Percentiles rank a stretch among this genome's conserved stretches.
These are phyloP conservation scores for Hippoglossus hippoglossus DNA, from an alignment of 2,797 vertebrate genomes.

Conservation along the genomic window DNA sequence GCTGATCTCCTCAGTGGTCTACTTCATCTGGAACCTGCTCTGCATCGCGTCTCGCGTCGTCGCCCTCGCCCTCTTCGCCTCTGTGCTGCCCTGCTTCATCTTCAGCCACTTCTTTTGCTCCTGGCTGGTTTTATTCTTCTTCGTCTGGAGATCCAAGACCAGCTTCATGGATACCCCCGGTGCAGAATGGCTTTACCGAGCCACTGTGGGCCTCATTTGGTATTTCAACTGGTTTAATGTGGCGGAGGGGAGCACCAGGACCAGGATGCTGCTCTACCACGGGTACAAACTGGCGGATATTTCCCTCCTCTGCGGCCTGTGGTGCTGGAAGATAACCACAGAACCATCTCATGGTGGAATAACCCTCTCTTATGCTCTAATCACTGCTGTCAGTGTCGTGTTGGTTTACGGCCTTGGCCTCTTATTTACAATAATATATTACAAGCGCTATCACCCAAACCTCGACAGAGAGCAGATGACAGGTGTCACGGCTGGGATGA, in stretches of 20 bases:
- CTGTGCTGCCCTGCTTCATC: constrained; percentile 80
- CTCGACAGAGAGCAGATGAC: neutral
- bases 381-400: neutral
- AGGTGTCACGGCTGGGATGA: fast-evolving
- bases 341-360: constrained; percentile 16
- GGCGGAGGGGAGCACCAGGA: constrained; percentile 67
- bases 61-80: constrained; percentile 85
- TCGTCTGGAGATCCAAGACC: constrained; percentile 81
- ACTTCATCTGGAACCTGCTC: constrained; percentile 91
- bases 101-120: constrained; percentile 84
- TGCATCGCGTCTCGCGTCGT: constrained; percentile 86
- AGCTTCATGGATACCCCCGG: constrained; percentile 82
- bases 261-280: constrained; percentile 83
- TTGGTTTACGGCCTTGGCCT: constrained; percentile 80
- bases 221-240: constrained; percentile 95
- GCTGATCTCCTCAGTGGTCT: constrained; percentile 68
- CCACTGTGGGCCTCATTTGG: constrained; percentile 86
- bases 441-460: constrained; percentile 85
- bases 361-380: fast-evolving
- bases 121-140: constrained; percentile 86
- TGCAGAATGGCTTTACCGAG: constrained; percentile 87
- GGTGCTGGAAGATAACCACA: constrained; percentile 66
- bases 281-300: constrained; percentile 82
- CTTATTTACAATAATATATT: constrained; percentile 80
- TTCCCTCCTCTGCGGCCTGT: constrained; percentile 74